These are phyloP conservation scores for Tachypleus tridentatus DNA, from an alignment of 1,140 invertebrate species.

Conservation along the genomic window DNA sequence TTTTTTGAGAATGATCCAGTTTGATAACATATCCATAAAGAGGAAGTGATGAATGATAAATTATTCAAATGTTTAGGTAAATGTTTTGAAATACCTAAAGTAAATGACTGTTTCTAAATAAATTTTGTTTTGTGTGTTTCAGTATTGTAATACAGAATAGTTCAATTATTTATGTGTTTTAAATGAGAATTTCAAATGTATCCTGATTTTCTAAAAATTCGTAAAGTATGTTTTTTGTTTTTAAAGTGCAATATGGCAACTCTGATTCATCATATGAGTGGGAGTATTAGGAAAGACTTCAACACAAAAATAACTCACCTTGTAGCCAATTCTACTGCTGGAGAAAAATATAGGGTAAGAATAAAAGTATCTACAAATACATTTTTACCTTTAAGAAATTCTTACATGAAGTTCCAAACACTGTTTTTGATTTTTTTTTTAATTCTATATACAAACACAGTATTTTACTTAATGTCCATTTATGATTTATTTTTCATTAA, in stretches of 20 bases:
- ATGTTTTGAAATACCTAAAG: not conserved
- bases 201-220: conserved; percentile 1
- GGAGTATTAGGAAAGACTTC: conserved; percentile 80
- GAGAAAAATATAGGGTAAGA: conserved; percentile 63
- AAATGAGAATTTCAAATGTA: not conserved
- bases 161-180: not conserved
- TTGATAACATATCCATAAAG: not conserved
- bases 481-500: no score
- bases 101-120: not conserved
- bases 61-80: not conserved
- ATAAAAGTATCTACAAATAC: no score
- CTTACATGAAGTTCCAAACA: no score
- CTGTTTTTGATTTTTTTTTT: not conserved
- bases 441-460: not conserved
- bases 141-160: not conserved
- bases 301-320: conserved; percentile 78
- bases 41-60: not conserved
- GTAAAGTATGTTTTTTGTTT: conserved; percentile 23
- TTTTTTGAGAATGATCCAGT: not conserved
- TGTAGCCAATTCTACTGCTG: conserved; percentile 69
- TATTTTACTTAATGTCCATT: no score
- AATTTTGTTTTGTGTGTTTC: not conserved
- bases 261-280: conserved; percentile 86
- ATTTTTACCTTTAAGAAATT: no score
- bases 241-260: conserved; percentile 64